phyloP scores from a whole-genome alignment of 2,113 vertebrate species.

The Entelurus aequoreus region DNA sequence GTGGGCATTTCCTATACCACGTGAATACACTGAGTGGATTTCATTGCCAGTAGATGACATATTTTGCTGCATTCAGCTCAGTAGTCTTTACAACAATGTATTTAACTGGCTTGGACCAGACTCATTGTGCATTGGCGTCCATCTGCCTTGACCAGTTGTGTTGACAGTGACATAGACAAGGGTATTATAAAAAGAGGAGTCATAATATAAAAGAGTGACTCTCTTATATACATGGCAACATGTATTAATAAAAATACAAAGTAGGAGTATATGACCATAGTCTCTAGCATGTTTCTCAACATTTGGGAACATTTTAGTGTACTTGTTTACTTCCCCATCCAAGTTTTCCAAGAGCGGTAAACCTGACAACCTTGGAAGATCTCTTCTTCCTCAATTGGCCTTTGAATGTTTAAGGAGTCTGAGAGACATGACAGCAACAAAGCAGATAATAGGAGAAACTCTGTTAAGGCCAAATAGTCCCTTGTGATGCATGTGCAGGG shows the following conservation, averaged over 20 bases:
- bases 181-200: too few relatives aligned
- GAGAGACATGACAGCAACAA: constrained; percentile 38
- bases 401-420: constrained; percentile 36
- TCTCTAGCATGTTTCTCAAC: too few relatives aligned
- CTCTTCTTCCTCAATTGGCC: not conserved
- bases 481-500: not conserved
- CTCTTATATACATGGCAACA: too few relatives aligned
- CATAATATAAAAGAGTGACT: too few relatives aligned
- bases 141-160: not conserved
- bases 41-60: not conserved
- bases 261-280: too few relatives aligned
- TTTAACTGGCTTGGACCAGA: too few relatives aligned
- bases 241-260: too few relatives aligned
- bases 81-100: not conserved
- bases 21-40: not conserved
- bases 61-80: not conserved
- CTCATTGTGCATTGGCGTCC: not conserved
- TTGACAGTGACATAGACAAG: not conserved
- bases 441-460: constrained; percentile 43
- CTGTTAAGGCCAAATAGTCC: constrained; percentile 44
- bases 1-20: not conserved
- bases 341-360: constrained; percentile 11
- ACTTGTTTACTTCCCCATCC: too few relatives aligned
- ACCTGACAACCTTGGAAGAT: constrained; percentile 16
- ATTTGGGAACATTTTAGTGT: too few relatives aligned